Base-by-base conservation (phyloP, 2,113 vertebrate species). In the Serinus canaria region DNA sequence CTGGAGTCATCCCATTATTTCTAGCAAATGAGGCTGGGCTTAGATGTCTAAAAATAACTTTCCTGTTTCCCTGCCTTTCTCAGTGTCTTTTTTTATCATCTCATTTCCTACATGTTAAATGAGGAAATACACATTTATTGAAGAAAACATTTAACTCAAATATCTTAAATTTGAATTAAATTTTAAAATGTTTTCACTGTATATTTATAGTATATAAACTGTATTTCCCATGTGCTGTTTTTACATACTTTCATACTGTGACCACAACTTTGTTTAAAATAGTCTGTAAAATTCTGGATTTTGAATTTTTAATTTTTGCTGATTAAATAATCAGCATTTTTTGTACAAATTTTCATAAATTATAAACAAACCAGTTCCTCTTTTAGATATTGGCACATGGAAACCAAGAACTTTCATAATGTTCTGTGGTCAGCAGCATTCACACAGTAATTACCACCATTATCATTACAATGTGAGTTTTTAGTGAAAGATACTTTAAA, bases 331-430 rank as follows among this genome's bases (percentile, higher is more conserved):
- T 55, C 11, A 86, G 21, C 3, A 53, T 30, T 33, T 63, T 89
- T 80, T 86, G 37, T 73, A 84, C 41, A 87, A 55, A 46, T 89
- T 77, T 90, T 93, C 55, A 91, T 60, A 92, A 94, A 64, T 87
- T 74, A 94, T 85, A 89, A 90, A 96, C 78, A 94, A 59, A 86
- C 41, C 33, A 59, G 87, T 97, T 97, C 84, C 94, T 95, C 96
- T 96, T 95, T 91, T 94, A 91, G 72, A 53, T 73, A 92, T 96
- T 97, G 85, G 87, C 47, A 96, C 80, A 87, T 89, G 70, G 37
- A 95, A 94, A 91, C 47, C 87, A 91, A 90, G 49, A 94, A 90
- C 94, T 97, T 97, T 95, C 96, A 88, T 97, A 96, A 97, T 74
- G 59, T 68, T 52, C 27, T 92, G 78, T 93, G 91, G 82, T 95